A percentile compares a stretch with the other conserved stretches of the same genome.
phyloP scores from a whole-genome alignment of 2,113 vertebrate species.

The Austrofundulus limnaeus region DNA sequence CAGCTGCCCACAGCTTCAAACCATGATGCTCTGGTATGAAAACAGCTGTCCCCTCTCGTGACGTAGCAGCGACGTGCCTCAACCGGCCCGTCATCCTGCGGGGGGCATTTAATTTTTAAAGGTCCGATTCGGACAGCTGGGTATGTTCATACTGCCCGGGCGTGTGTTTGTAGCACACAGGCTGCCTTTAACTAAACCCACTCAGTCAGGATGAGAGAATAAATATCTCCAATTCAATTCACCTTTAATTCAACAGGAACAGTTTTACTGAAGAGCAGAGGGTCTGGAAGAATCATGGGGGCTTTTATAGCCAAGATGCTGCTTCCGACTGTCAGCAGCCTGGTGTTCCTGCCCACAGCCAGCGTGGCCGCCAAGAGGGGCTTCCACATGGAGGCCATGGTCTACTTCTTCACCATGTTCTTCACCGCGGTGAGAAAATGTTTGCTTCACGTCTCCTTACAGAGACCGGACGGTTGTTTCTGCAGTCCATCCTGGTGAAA shows the following conservation, averaged over 20 bases:
- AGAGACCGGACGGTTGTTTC: not conserved
- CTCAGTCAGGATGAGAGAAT: not conserved
- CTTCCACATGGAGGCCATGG: slow-evolving; percentile 99
- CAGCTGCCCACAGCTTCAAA: slow-evolving; percentile 13
- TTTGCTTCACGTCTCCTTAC: not conserved
- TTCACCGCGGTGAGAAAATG: slow-evolving; percentile 88
- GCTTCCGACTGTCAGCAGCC: slow-evolving; percentile 91
- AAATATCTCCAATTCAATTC: too few relatives aligned
- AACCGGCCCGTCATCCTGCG: slow-evolving; percentile 2
- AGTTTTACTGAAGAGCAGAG: not conserved
- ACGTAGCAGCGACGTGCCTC: slow-evolving; percentile 34
- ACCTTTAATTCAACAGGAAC: too few relatives aligned
- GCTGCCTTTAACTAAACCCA: not conserved
- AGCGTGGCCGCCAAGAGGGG: slow-evolving; percentile 90
- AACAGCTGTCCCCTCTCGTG: slow-evolving; percentile 66
- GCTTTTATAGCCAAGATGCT: slow-evolving; percentile 90
- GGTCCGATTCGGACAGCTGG: slow-evolving; percentile 71
- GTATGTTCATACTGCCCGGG: slow-evolving; percentile 21
- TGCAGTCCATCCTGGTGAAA: too few relatives aligned
- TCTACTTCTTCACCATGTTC: slow-evolving; percentile 98
- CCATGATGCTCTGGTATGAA: slow-evolving; percentile 57
- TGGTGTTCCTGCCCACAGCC: slow-evolving; percentile 89
- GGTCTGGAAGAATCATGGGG: slow-evolving; percentile 90
- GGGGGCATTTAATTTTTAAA: slow-evolving; percentile 85
- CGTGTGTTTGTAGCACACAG: not conserved